phyloP scores from a whole-genome alignment of 2,888 invertebrate genomes.

The Crossocerus cetratus region DNA sequence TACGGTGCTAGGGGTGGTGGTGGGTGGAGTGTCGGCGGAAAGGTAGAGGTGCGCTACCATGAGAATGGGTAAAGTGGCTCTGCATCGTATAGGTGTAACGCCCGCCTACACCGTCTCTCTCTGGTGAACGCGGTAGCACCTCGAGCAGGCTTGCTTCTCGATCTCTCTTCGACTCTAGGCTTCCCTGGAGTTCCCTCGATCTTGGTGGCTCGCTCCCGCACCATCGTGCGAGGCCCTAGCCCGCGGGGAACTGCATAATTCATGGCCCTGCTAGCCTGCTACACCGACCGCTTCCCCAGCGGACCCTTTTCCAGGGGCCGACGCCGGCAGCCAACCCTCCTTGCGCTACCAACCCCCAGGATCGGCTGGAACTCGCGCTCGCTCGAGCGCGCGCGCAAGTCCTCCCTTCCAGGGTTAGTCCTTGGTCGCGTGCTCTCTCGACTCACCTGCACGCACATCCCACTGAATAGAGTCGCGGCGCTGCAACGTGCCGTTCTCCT shows the following conservation, averaged over 20 bases:
- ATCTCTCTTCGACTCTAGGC: slow-evolving; percentile 31
- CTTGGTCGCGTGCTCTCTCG: slow-evolving; percentile 53
- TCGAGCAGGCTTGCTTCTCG: slow-evolving; percentile 39
- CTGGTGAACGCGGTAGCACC: slow-evolving; percentile 22
- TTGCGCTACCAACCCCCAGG: slow-evolving; percentile 30
- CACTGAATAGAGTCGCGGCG: neutral
- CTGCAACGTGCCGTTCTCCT: neutral
- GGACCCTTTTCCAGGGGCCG: slow-evolving; percentile 56
- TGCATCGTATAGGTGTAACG: slow-evolving; percentile 47
- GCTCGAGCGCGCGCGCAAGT: slow-evolving; percentile 33
- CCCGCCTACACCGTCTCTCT: neutral
- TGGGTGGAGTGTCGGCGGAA: slow-evolving; percentile 6
- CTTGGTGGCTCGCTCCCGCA: slow-evolving; percentile 33
- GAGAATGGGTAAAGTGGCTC: slow-evolving; percentile 57
- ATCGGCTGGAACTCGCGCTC: slow-evolving; percentile 29
- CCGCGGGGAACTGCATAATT: slow-evolving; percentile 75
- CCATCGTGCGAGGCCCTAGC: slow-evolving; percentile 62
- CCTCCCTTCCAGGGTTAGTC: slow-evolving; percentile 50
- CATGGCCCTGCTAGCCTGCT: slow-evolving; percentile 71
- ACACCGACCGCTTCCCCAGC: slow-evolving; percentile 57
- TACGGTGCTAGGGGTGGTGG: neutral
- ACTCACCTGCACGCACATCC: slow-evolving; percentile 10
- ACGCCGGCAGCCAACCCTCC: slow-evolving; percentile 45
- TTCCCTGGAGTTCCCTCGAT: neutral
- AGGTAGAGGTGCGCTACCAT: slow-evolving; percentile 5